Evolutionary conservation across 2,113 vertebrate genomes (phyloP), one percentile per base, ranked within the genome.

Genomic region (Lepidothrix coronata): DNA sequence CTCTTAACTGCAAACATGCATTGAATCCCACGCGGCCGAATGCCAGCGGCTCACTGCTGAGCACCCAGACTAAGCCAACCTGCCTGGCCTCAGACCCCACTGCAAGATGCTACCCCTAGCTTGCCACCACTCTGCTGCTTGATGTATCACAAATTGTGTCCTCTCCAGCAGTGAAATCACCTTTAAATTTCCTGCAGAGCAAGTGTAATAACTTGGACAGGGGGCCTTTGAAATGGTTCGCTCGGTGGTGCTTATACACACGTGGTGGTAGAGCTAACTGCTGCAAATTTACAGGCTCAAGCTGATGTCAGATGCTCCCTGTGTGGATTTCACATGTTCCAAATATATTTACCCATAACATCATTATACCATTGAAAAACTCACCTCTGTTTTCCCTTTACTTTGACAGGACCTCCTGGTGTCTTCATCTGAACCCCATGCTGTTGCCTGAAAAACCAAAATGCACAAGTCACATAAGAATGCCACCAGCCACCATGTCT

Each of bases 371-470:
- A 95, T 93, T 96, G 20, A 58, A 93, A 86, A 96, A 97, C 96
- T 95, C 99, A 99, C 99, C 99, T 99, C 99, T 15, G 99, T 99
- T 98, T 99, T 99, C 95, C 99, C 99, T 98, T 99, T 99, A 98
- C 99, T 99, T 97, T 99, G 99, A 98, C 99, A 99, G 96, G 99
- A 99, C 97, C 98, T 98, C 97, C 98, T 98, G 52, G 99, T 99
- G 91, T 99, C 99, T 97, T 99, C 99, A 33, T 98, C 99, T 97
- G 99, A 99, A 94, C 98, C 98, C 99, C 99, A 99, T 96, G 99
- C 99, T 44, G 99, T 99, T 86, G 98, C 99, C 99, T 99, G 97
- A 96, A 97, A 98, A 98, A 98, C 96, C 96, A 98, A 98, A 97
- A 96, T 11, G 98, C 95, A 97, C 93, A 94, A 91, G 79, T 97